Conservation (phyloP, 1,140 invertebrate species). For the Phthorimaea operculella region DNA sequence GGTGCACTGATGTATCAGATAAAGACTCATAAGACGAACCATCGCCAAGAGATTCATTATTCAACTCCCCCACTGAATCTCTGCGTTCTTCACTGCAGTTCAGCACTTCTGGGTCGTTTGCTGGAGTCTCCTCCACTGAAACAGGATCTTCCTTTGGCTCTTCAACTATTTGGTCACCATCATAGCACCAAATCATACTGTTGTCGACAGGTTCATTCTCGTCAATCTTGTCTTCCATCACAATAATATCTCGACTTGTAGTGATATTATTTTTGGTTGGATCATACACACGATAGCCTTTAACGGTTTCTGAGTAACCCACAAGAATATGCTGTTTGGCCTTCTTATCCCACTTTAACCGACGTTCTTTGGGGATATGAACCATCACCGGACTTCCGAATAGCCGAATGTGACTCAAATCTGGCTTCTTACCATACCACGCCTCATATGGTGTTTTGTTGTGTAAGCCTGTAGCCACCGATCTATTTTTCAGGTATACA, state of each 20-base stretch:
- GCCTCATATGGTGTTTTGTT: conserved; percentile 32
- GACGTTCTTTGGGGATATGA: conserved; percentile 16
- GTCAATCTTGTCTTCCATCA: not conserved
- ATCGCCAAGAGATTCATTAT: not conserved
- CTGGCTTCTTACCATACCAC: conserved; percentile 20
- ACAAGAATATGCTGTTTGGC: conserved; percentile 11
- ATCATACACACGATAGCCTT: conserved; percentile 11
- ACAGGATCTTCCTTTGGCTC: not conserved
- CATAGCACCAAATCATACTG: no score
- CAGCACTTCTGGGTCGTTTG: no score
- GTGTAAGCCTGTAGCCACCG: conserved; percentile 22
- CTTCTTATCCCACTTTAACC: conserved; percentile 19
- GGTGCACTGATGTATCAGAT: no score
- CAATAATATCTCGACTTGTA: not conserved
- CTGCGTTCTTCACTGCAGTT: conserved; percentile 5
- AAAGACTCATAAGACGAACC: no score
- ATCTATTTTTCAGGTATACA: conserved; percentile 32
- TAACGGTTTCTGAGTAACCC: conserved; percentile 12
- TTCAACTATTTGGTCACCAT: no score
- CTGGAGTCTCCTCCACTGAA: not conserved
- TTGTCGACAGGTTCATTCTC: not conserved
- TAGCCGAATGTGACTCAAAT: conserved; percentile 12
- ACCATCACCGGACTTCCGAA: conserved; percentile 17
- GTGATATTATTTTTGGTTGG: not conserved
- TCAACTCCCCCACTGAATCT: conserved; percentile 14